Evolutionary conservation across 2,113 vertebrate genomes (phyloP).

Genomic region (Typhlomys cinereus): DNA sequence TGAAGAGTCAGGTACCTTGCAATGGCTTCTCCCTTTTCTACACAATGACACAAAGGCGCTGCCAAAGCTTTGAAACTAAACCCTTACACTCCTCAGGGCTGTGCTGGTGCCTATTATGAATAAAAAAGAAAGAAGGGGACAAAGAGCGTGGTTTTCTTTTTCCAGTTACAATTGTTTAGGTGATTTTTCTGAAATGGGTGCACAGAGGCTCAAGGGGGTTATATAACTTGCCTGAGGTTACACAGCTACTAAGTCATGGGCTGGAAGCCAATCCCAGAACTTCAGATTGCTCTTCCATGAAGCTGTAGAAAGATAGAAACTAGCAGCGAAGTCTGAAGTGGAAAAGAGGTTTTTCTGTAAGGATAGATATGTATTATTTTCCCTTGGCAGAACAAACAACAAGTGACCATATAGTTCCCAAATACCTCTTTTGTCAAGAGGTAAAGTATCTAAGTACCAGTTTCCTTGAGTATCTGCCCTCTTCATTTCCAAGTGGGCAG

Average conservation of each 20-base stretch:
- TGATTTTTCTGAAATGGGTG: constrained; percentile 58
- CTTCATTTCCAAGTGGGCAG: not conserved
- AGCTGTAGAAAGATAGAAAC: not conserved
- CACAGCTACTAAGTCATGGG: not conserved
- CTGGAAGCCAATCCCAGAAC: not conserved
- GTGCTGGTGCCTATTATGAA: not conserved
- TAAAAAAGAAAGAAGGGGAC: constrained; percentile 48
- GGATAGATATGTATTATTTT: not conserved
- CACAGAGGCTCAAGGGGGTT: constrained; percentile 23
- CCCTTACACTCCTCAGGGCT: constrained; percentile 52
- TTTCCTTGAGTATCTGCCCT: not conserved
- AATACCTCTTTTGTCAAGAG: not conserved
- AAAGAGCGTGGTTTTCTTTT: constrained; percentile 64
- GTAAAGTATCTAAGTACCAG: not conserved
- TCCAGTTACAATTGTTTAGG: constrained; percentile 49
- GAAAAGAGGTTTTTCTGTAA: constrained; percentile 7
- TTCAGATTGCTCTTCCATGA: not conserved
- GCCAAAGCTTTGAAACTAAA: constrained; percentile 77
- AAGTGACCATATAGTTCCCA: not conserved
- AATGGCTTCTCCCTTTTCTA: constrained; percentile 53
- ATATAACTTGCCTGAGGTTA: constrained; percentile 1
- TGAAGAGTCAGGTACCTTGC: constrained; percentile 71
- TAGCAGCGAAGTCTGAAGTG: not conserved
- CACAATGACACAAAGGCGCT: constrained; percentile 65
- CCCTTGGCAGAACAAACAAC: not conserved